These are phyloP conservation scores for Cybosia mesomella DNA, from an alignment of 2,888 invertebrate genomes.

Conservation along the genomic window DNA sequence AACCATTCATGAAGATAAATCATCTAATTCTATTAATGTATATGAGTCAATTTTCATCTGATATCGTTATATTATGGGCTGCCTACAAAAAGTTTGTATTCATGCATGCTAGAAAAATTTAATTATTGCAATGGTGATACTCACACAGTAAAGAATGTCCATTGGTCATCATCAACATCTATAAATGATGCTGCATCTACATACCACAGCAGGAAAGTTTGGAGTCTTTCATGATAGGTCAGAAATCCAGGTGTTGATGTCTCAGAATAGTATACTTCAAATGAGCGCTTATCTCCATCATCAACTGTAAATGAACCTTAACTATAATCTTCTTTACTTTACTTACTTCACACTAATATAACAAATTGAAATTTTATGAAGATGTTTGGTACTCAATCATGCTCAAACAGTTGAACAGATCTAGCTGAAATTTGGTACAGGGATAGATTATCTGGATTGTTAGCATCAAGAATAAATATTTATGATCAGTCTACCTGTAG, in stretches of 20 bases:
- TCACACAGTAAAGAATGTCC: constrained; percentile 95
- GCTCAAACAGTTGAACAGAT: too few relatives aligned
- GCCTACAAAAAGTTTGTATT: too few relatives aligned
- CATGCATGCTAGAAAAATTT: background rate
- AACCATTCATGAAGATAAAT: too few relatives aligned
- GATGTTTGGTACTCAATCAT: too few relatives aligned
- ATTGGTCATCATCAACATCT: constrained; percentile 96
- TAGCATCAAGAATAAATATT: too few relatives aligned
- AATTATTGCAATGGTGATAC: constrained; percentile 49
- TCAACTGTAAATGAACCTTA: constrained; percentile 60
- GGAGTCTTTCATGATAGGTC: constrained; percentile 93
- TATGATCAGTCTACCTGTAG: background rate
- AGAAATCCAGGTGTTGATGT: constrained; percentile 91
- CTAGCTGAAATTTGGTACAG: too few relatives aligned
- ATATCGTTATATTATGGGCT: too few relatives aligned
- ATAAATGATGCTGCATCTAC: constrained; percentile 98
- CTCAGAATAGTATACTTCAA: constrained; percentile 94
- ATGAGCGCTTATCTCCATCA: constrained; percentile 82
- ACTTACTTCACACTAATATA: too few relatives aligned
- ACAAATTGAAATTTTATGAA: too few relatives aligned
- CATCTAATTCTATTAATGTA: too few relatives aligned
- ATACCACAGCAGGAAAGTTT: constrained; percentile 97
- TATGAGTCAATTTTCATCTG: too few relatives aligned
- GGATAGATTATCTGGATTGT: background rate
- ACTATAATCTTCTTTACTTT: background rate